These are phyloP conservation scores for Heloderma charlesbogerti DNA, from an alignment of 2,113 vertebrate species.

Conservation along the genomic window DNA sequence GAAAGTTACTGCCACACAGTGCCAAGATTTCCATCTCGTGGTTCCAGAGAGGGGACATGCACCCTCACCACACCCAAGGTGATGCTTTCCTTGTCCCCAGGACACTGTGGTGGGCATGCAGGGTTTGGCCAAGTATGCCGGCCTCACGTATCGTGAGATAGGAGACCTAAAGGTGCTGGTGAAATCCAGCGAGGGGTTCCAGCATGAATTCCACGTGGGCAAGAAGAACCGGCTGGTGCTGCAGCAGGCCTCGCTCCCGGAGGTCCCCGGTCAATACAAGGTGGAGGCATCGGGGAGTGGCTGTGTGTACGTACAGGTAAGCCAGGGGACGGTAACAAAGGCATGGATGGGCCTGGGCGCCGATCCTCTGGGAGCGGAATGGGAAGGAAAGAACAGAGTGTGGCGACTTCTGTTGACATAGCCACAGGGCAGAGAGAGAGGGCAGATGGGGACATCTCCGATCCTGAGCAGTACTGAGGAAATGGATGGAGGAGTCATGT, in stretches of 20 bases:
- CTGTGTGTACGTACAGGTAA: slow-evolving; percentile 75
- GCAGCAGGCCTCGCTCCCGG: slow-evolving; percentile 75
- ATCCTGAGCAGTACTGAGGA: neutral
- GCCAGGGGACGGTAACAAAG: neutral
- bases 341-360: neutral
- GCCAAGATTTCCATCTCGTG: neutral
- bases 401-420: neutral
- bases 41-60: neutral
- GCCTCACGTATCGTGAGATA: slow-evolving; percentile 65
- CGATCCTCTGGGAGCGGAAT: neutral
- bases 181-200: slow-evolving; percentile 52
- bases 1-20: neutral
- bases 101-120: slow-evolving; percentile 80
- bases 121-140: slow-evolving; percentile 74
- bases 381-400: neutral
- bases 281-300: slow-evolving; percentile 65
- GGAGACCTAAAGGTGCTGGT: slow-evolving; percentile 70
- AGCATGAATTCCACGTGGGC: slow-evolving; percentile 74
- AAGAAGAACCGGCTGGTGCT: slow-evolving; percentile 81
- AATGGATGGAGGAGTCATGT: neutral
- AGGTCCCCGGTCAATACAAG: slow-evolving; percentile 67
- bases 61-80: neutral
- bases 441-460: neutral
- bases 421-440: neutral
- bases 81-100: slow-evolving; percentile 53